Base-by-base conservation (phyloP, 37 sponge, comb jelly and placozoan species). In the Diacarnus erythraeanus region DNA sequence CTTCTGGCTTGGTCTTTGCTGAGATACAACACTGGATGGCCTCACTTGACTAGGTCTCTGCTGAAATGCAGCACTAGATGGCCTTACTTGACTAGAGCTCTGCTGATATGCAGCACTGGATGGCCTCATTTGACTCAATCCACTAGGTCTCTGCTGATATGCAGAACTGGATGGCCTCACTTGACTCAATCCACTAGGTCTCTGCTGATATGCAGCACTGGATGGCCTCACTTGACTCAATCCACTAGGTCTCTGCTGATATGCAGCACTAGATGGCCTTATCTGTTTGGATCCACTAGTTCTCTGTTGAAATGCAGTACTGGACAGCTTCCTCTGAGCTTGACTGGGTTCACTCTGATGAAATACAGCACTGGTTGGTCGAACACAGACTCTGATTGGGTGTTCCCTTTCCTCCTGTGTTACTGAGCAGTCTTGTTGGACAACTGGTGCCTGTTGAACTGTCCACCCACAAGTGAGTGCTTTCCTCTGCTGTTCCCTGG, bases 61-160 rank as follows among this genome's bases (percentile, higher is more conserved):
- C 18, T 37, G 64, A 9, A 39, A n/a, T n/a, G n/a, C n/a, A n/a
- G n/a, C n/a, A n/a, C n/a, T n/a, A n/a, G n/a, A n/a, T 56, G 57
- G 57, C 57, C 57, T 15, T 20, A 56, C 76, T 75, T 42, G 75
- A 34, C n/a, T n/a, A n/a, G n/a, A 36, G 83, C 69, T 23, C 83
- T 59, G 26, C 66, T 20, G n/a, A 26, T 6, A n/a, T n/a, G n/a
- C n/a, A n/a, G n/a, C n/a, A n/a, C n/a, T n/a, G n/a, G n/a, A n/a
- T 56, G 57, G 57, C 57, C 57, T 15, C 57, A 56, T 69, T 75
- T 42, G 75, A 34, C n/a, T 34, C 59, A 27, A 33, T 51, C 36
- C 58, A 56, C 31, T n/a, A n/a, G n/a, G n/a, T 75, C 69, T 23
- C 83, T 59, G 26, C 66, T 20, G n/a, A 26, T 6, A n/a, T n/a